Percentiles rank a stretch among this genome's conserved stretches.
Evolutionary conservation across 1,140 invertebrate genomes (phyloP).

Genomic region (Plutomurus gul): DNA sequence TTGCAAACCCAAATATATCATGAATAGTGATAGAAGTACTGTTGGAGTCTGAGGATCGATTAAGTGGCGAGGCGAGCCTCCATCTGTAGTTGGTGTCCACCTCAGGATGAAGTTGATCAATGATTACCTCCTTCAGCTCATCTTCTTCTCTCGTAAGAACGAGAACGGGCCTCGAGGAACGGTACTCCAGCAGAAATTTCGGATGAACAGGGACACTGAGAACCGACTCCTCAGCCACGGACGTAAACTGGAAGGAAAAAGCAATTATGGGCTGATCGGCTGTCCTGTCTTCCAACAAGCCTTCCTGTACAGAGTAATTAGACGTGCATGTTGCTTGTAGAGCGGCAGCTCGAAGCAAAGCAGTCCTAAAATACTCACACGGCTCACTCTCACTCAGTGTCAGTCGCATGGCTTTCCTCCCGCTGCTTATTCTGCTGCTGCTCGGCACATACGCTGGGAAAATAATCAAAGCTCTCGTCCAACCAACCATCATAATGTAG

Average conservation of each 20-base stretch:
- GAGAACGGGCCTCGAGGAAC: not conserved
- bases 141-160: not conserved
- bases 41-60: not conserved
- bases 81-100: constrained; percentile 44
- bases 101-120: constrained; percentile 33
- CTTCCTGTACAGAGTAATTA: not conserved
- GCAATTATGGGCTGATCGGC: not conserved
- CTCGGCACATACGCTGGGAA: no score
- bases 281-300: not conserved
- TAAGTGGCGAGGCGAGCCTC: constrained; percentile 18
- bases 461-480: not conserved
- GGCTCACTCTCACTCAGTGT: not conserved
- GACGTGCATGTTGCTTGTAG: not conserved
- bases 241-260: not conserved
- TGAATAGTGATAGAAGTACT: constrained; percentile 6
- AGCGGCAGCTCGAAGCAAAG: not conserved
- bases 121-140: not conserved
- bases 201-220: not conserved
- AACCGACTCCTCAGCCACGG: not conserved
- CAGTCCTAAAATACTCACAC: not conserved
- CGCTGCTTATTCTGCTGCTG: not conserved
- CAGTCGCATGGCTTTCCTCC: not conserved
- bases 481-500: not conserved
- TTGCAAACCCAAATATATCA: constrained; percentile 43
- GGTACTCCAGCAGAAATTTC: constrained; percentile 2